These are phyloP conservation scores for Scaptomyza reducta DNA, from an alignment of 2,888 invertebrate genomes.

Conservation along the genomic window DNA sequence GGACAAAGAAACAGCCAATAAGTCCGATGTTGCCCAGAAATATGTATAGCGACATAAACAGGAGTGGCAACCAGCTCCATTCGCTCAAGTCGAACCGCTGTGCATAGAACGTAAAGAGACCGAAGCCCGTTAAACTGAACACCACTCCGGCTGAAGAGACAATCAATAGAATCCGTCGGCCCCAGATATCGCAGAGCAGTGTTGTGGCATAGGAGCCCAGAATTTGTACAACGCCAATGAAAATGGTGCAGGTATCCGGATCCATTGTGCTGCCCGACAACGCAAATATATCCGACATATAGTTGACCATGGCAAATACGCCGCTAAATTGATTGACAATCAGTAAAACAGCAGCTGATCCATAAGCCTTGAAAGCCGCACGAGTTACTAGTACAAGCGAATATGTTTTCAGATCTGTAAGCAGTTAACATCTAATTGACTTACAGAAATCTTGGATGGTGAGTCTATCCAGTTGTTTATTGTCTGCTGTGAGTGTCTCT, in stretches of 20 bases:
- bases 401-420: neutral
- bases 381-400: conserved; percentile 59
- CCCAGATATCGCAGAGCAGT: conserved; percentile 77
- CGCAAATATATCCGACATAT: conserved; percentile 81
- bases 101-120: conserved; percentile 67
- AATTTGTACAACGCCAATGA: conserved; percentile 80
- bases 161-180: conserved; percentile 77
- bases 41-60: conserved; percentile 78
- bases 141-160: conserved; percentile 74
- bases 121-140: conserved; percentile 71
- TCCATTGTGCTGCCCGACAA: conserved; percentile 73
- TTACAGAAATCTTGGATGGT: conserved; percentile 69
- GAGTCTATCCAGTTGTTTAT: conserved; percentile 31
- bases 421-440: conserved; percentile 7
- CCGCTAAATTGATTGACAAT: conserved; percentile 80
- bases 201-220: conserved; percentile 76
- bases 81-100: conserved; percentile 48
- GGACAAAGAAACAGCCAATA: conserved; percentile 77
- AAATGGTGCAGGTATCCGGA: conserved; percentile 79
- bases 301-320: conserved; percentile 79
- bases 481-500: conserved; percentile 48
- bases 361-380: conserved; percentile 67
- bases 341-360: conserved; percentile 64
- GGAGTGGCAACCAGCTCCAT: conserved; percentile 78
- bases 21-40: conserved; percentile 81